Evolutionary conservation across 64 coral and sea anemone genomes (phyloP).

Genomic region (Pocillopora verrucosa): DNA sequence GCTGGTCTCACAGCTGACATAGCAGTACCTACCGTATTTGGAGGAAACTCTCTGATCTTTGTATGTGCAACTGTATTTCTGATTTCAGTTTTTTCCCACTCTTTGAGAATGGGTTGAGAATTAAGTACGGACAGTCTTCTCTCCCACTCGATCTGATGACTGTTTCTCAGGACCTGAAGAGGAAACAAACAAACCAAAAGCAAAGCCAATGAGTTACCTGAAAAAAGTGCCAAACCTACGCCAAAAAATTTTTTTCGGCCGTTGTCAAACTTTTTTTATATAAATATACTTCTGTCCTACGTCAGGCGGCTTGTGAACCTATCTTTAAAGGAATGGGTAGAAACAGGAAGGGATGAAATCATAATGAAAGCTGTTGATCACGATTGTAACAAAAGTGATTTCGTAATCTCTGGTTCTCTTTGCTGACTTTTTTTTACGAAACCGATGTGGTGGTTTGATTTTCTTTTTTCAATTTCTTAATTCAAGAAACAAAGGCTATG

Average conservation of each 20-base stretch:
- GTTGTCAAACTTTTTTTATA: too few species aligned
- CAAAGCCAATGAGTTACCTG: neutral
- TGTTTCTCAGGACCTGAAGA: slow-evolving; percentile 84
- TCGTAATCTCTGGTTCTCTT: too few species aligned
- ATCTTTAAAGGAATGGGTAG: too few species aligned
- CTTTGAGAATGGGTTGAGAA: slow-evolving; percentile 53
- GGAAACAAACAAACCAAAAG: neutral
- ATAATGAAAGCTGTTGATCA: too few species aligned
- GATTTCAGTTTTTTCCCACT: slow-evolving; percentile 68
- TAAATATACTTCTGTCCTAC: too few species aligned
- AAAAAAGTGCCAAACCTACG: too few species aligned
- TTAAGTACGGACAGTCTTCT: slow-evolving; percentile 77
- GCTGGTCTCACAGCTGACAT: neutral
- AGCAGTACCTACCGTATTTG: slow-evolving; percentile 58
- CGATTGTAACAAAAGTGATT: too few species aligned
- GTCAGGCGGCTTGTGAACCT: too few species aligned
- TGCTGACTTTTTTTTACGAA: too few species aligned
- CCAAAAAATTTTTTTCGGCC: neutral
- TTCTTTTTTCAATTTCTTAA: neutral
- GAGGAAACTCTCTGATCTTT: slow-evolving; percentile 54
- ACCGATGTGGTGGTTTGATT: neutral
- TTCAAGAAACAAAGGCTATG: too few species aligned
- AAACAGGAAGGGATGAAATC: too few species aligned
- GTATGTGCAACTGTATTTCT: slow-evolving; percentile 62
- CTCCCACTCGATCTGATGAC: slow-evolving; percentile 92